Evolutionary conservation across 2,888 invertebrate species (phyloP), one percentile per base, ranked within the genome.

Genomic region (Phaedon cochleariae): DNA sequence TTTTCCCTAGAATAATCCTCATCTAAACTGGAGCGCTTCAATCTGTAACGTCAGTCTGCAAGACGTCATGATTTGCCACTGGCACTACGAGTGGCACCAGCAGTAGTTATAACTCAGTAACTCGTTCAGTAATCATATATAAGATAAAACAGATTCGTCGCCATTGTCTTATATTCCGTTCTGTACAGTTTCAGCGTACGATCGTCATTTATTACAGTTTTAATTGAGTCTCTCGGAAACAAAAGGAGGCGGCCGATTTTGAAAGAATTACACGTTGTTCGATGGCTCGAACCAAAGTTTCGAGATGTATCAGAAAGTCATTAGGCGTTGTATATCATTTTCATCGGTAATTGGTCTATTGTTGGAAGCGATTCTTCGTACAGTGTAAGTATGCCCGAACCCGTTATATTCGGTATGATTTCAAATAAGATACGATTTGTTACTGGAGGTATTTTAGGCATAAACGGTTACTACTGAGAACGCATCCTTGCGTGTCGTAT

Each of bases 331-430:
- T 58, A 62, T 64, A 67, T 67, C 67, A 64, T 64, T 65, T 57
- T 57, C 46, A 64, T 64, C 58, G 53, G 64, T 67, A 67, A 67
- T 67, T 67, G 67, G 64, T 61, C 64, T 53, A 67, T 67, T 67
- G 67, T 67, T 64, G 60, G 48, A 18, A 31, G 51, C 49, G 34
- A 54, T 62, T 59, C 49, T 34, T 62, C 29, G 48, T 37, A 46
- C 6, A 34, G 10, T n/a, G 26, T 26, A 26, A n/a, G 26, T 34
- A 34, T 41, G 4, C 15, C n/a, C 6, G 41, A 6, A 15, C 15
- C 41, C 41, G 41, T 41, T 41, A 41, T 15, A 12, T 41, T 41
- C 41, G 41, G 15, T 12, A 15, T 6, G 41, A 41, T 41, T 41
- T 12, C 15, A 15, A 3, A 15, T 15, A n/a, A n/a, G 41, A 41